A percentile compares a stretch with the other conserved stretches of the same genome.
These are phyloP conservation scores for Sesia bembeciformis DNA, from an alignment of 2,888 invertebrate genomes.

Conservation along the genomic window DNA sequence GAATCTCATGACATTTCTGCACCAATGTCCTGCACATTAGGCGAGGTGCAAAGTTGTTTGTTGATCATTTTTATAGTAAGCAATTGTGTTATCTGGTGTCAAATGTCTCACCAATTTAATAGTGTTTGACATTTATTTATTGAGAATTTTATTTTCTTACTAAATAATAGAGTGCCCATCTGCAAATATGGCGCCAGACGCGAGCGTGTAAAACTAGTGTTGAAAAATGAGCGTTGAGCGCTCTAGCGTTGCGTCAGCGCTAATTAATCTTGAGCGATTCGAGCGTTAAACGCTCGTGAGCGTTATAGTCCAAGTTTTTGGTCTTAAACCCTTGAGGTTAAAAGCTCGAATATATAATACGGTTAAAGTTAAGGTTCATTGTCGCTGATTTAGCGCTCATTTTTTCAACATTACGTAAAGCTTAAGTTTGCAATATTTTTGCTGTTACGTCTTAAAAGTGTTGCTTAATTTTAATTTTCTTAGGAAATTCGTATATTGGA, in stretches of 20 bases:
- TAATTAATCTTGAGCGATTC: too few species aligned
- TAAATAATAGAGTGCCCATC: constrained; percentile 64
- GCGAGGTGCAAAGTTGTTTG: constrained; percentile 69
- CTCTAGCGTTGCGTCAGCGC: too few species aligned
- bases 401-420: too few species aligned
- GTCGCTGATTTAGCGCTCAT: too few species aligned
- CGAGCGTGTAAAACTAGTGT: constrained; percentile 31
- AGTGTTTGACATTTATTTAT: constrained; percentile 73
- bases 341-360: too few species aligned
- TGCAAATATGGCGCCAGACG: constrained; percentile 67
- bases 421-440: constrained; percentile 30
- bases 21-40: constrained; percentile 50
- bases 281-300: too few species aligned
- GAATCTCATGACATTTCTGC: constrained; percentile 69
- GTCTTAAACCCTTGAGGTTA: too few species aligned
- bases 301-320: too few species aligned
- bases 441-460: constrained; percentile 24
- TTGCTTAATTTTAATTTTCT: constrained; percentile 22
- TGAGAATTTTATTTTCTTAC: constrained; percentile 74
- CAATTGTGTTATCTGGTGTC: constrained; percentile 71
- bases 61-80: constrained; percentile 72
- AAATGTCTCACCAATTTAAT: constrained; percentile 64
- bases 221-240: too few species aligned
- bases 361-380: too few species aligned
- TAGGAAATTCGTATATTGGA: constrained; percentile 8